Conservation (phyloP, 2,888 invertebrate species). For the Melikaiella ostensackeni region DNA sequence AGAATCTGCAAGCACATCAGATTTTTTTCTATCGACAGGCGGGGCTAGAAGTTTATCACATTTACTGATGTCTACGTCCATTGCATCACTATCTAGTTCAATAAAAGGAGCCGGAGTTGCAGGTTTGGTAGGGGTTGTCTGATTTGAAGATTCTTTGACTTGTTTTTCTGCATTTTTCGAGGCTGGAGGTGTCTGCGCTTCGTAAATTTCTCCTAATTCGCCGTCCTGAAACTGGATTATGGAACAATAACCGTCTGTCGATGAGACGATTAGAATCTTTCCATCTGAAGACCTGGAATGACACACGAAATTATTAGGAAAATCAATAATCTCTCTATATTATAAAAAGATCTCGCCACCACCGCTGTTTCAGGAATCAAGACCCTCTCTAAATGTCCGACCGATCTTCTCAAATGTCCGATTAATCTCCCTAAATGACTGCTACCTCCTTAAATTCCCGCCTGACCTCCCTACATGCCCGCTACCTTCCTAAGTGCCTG, state of each 20-base stretch:
- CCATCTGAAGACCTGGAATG: slow-evolving; percentile 86
- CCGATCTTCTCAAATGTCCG: too few relatives aligned
- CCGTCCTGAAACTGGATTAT: slow-evolving; percentile 86
- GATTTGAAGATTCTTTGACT: slow-evolving; percentile 24
- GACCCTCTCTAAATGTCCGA: too few relatives aligned
- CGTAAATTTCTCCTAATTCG: slow-evolving; percentile 84
- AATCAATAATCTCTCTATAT: neutral
- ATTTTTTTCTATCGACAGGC: neutral
- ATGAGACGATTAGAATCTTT: slow-evolving; percentile 85
- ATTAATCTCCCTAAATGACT: too few relatives aligned
- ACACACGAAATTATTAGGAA: neutral
- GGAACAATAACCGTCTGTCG: slow-evolving; percentile 94
- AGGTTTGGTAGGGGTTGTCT: slow-evolving; percentile 32
- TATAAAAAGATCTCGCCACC: too few relatives aligned
- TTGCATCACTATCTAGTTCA: slow-evolving; percentile 67
- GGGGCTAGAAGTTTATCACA: slow-evolving; percentile 29
- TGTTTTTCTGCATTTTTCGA: slow-evolving; percentile 37
- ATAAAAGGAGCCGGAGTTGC: slow-evolving; percentile 45
- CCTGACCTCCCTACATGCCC: too few relatives aligned
- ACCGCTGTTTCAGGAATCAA: too few relatives aligned
- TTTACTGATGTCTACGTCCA: slow-evolving; percentile 69
- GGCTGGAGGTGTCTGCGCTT: slow-evolving; percentile 71
- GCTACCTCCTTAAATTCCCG: too few relatives aligned
- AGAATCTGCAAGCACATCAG: slow-evolving; percentile 34
- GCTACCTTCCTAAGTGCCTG: too few relatives aligned